Percentiles rank a stretch among this genome's conserved stretches.
These are phyloP conservation scores for Rutilus rutilus DNA, from an alignment of 2,113 vertebrate genomes.

Conservation along the genomic window DNA sequence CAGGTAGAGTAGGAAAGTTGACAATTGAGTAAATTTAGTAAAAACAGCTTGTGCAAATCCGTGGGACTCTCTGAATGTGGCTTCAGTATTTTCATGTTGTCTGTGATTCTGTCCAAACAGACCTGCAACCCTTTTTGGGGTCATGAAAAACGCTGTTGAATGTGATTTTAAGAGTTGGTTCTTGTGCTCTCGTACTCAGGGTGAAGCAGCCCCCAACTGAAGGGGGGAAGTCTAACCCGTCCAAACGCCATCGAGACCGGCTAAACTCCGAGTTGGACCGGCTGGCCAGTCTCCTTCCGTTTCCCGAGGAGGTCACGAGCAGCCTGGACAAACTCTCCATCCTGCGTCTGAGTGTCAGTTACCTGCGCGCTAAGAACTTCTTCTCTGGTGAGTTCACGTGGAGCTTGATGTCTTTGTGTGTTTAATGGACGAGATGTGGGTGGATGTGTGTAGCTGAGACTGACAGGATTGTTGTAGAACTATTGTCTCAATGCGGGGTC, in stretches of 20 bases:
- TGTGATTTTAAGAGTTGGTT: neutral
- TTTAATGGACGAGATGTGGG: neutral
- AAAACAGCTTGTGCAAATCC: neutral
- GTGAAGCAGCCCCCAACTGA: conserved; percentile 54
- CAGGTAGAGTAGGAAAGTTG: neutral
- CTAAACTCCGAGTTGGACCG: conserved; percentile 74
- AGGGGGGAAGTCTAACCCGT: conserved; percentile 70
- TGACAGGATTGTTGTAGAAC: neutral
- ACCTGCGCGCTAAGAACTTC: conserved; percentile 70
- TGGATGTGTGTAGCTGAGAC: conserved; percentile 18
- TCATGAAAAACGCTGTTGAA: neutral
- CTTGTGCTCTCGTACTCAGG: conserved; percentile 50
- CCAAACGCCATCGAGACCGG: conserved; percentile 74
- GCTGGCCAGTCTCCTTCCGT: conserved; percentile 69
- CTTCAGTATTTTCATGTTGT: neutral
- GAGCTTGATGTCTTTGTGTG: neutral
- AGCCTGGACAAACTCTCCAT: conserved; percentile 76
- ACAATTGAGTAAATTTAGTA: neutral
- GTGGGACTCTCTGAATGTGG: neutral
- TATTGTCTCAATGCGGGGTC: neutral
- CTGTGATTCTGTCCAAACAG: neutral
- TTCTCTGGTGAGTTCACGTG: conserved; percentile 62
- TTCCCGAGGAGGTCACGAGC: conserved; percentile 69
- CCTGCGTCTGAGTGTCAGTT: conserved; percentile 72
- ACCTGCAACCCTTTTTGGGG: neutral